Evolutionary conservation across 2,113 vertebrate species (phyloP).

Genomic region (Aspiorhynchus laticeps): DNA sequence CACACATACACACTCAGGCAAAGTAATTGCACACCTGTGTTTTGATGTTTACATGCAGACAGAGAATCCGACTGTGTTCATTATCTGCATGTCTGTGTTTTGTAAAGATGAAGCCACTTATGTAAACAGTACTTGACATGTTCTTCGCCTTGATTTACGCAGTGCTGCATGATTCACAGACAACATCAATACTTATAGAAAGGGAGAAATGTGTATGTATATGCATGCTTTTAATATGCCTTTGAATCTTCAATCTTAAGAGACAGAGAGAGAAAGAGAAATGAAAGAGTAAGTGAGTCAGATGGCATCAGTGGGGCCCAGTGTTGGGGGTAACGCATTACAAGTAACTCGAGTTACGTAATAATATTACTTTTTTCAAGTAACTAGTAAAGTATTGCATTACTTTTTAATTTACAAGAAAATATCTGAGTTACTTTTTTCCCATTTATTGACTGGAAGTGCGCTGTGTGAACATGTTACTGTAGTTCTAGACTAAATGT

Average conservation of each 20-base stretch:
- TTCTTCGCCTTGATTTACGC: slow-evolving; percentile 34
- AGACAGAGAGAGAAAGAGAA: not conserved
- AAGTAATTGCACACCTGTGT: slow-evolving; percentile 42
- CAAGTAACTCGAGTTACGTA: too few species aligned
- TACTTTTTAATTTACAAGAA: too few species aligned
- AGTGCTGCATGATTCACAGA: slow-evolving; percentile 17
- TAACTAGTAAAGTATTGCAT: too few species aligned
- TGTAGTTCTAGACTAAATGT: too few species aligned
- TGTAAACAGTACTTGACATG: slow-evolving; percentile 45
- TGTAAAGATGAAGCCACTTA: slow-evolving; percentile 37
- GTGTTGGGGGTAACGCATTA: too few species aligned
- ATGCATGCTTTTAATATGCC: not conserved
- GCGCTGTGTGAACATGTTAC: too few species aligned
- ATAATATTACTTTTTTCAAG: too few species aligned
- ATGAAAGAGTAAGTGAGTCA: slow-evolving; percentile 2
- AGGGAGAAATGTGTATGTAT: not conserved
- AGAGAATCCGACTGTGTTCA: slow-evolving; percentile 29
- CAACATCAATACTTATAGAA: not conserved
- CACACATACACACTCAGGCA: slow-evolving; percentile 4
- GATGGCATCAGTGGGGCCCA: not conserved
- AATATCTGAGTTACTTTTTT: too few species aligned
- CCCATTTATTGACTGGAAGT: too few species aligned
- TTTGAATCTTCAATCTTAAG: not conserved
- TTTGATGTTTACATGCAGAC: slow-evolving; percentile 25
- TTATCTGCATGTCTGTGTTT: slow-evolving; percentile 49